These are phyloP conservation scores for Dicycla oo DNA, from an alignment of 2,888 invertebrate species.

Conservation along the genomic window DNA sequence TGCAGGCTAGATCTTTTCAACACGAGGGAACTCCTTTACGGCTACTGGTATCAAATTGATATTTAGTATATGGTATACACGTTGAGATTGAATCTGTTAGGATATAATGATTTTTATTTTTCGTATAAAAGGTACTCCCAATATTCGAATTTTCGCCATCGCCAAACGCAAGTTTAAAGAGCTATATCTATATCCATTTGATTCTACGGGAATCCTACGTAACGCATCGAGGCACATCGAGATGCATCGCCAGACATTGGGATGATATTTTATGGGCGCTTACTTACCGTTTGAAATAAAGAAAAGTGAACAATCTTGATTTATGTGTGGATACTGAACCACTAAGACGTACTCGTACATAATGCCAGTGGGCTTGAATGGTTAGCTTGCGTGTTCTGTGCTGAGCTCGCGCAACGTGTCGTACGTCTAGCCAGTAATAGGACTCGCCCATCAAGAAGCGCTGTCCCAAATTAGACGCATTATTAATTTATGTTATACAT, in stretches of 20 bases:
- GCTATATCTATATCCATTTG: slow-evolving; percentile 5
- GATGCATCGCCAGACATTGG: slow-evolving; percentile 25
- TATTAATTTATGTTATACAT: no score
- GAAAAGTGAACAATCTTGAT: slow-evolving; percentile 2
- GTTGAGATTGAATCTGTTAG: not conserved
- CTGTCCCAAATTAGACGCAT: no score
- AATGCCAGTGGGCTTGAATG: no score
- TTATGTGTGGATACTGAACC: no score
- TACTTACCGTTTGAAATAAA: slow-evolving; percentile 6
- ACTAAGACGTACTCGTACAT: no score
- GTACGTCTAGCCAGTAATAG: no score
- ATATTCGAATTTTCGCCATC: not conserved
- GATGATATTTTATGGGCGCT: slow-evolving; percentile 20
- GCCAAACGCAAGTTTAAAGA: not conserved
- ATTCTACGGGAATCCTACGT: slow-evolving; percentile 3
- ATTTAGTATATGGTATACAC: not conserved
- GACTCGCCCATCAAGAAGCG: no score
- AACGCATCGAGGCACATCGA: slow-evolving; percentile 33
- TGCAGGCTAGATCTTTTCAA: not conserved
- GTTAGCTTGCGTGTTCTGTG: no score
- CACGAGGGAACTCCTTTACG: not conserved
- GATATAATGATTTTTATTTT: not conserved
- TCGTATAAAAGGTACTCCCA: not conserved
- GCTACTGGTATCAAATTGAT: not conserved
- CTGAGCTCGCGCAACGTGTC: no score